Percentiles rank a stretch among this genome's conserved stretches.
Conservation (phyloP, 2,113 vertebrate species). For the Actenoides hombroni region DNA sequence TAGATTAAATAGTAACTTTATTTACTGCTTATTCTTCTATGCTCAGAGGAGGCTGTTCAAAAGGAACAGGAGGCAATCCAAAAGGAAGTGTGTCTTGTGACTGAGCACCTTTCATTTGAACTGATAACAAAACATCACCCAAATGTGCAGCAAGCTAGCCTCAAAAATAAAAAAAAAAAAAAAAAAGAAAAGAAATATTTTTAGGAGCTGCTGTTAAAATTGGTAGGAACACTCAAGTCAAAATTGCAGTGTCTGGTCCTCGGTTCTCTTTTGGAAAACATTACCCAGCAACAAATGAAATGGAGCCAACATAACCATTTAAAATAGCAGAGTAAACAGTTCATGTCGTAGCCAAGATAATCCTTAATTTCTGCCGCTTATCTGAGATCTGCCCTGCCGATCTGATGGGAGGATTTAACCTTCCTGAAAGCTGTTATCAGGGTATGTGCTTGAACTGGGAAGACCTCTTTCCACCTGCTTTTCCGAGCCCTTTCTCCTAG, state of each 20-base stretch:
- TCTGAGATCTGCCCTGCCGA: conserved; percentile 32
- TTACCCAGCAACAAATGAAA: conserved; percentile 12
- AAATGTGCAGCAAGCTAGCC: neutral
- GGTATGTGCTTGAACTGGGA: conserved; percentile 44
- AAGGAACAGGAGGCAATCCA: neutral
- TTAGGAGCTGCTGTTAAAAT: neutral
- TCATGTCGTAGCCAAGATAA: conserved; percentile 58
- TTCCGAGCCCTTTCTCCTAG: conserved; percentile 23
- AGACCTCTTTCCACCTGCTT: conserved; percentile 55
- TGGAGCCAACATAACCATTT: conserved; percentile 25
- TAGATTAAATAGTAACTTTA: conserved; percentile 11
- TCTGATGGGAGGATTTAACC: conserved; percentile 63
- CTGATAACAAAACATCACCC: neutral
- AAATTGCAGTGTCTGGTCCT: neutral
- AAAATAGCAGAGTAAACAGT: conserved; percentile 63
- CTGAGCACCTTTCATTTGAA: neutral
- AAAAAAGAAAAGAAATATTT: neutral
- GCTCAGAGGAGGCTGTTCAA: neutral
- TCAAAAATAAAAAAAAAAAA: neutral
- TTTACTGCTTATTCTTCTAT: neutral
- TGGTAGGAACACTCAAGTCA: neutral
- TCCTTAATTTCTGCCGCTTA: conserved; percentile 64
- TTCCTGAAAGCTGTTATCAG: conserved; percentile 45
- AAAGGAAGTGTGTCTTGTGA: neutral
- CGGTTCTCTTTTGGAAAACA: neutral